phyloP scores from a whole-genome alignment of 2,888 invertebrate genomes.

The Aricia artaxerxes region DNA sequence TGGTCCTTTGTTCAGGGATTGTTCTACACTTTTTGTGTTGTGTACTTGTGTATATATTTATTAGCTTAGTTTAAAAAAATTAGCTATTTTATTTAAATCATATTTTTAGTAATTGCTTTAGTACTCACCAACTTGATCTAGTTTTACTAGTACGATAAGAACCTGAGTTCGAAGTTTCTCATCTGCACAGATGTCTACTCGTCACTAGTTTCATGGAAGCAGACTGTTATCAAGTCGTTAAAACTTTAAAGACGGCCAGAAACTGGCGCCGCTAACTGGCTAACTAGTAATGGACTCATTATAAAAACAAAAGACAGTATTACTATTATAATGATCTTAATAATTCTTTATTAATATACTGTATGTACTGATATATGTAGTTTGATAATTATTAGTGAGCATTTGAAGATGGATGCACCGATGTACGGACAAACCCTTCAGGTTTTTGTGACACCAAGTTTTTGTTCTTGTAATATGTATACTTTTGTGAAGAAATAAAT shows the following conservation, averaged over 20 bases:
- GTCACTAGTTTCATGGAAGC: conserved; percentile 40
- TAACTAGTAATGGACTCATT: neutral
- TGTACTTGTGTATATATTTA: too few species aligned
- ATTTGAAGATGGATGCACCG: too few species aligned
- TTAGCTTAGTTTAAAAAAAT: too few species aligned
- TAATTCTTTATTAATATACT: too few species aligned
- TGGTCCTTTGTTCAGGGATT: too few species aligned
- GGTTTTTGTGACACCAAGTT: too few species aligned
- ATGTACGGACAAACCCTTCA: too few species aligned
- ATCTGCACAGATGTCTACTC: conserved; percentile 4
- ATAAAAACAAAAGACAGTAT: neutral
- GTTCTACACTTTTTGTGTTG: too few species aligned
- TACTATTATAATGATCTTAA: neutral
- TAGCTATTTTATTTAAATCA: neutral
- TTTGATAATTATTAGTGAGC: too few species aligned
- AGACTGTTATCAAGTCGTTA: conserved; percentile 46
- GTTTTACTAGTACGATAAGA: neutral
- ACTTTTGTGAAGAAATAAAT: too few species aligned
- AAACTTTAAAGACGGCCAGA: conserved; percentile 33
- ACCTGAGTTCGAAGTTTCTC: neutral
- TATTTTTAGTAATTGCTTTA: neutral
- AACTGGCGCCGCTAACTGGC: conserved; percentile 1
- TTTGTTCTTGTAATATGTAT: too few species aligned
- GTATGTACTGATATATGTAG: too few species aligned
- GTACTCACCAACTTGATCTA: neutral